Evolutionary conservation across 2,888 invertebrate species (phyloP), one percentile per base, ranked within the genome.

Genomic region (Polyommatus icarus): DNA sequence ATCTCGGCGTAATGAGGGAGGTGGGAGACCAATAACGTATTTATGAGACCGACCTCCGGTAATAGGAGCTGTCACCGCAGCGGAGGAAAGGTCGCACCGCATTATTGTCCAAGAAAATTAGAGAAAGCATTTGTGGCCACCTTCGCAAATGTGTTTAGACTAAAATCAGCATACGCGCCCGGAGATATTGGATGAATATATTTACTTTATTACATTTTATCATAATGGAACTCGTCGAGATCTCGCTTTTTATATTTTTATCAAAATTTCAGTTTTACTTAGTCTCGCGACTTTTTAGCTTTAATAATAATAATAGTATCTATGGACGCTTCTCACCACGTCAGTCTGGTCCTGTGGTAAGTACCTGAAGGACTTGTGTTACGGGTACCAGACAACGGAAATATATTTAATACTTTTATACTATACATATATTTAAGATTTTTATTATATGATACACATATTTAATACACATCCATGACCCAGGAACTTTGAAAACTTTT

Each of bases 11-110:
- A 93, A 92, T 92, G 91, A 91, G 92, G 86, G 87, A 86, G 88
- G 86, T 85, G 87, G 85, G 85, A 85, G 84, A 88, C 90, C 92
- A 92, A 91, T 92, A 91, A 92, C 91, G 89, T 92, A 92, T 92
- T 92, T 92, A 92, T 92, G 91, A 91, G 91, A 90, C 86, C 89
- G 85, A 88, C 90, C 88, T 86, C 82, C 84, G 82, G 86, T 92
- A 92, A 92, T 92, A 90, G 90, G 87, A 86, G 86, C 87, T 88
- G 91, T 89, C 90, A 90, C 85, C 87, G 83, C 84, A 78, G 81
- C 83, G 81, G 82, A 85, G 85, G 85, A 85, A 85, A 84, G 86
- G 85, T 87, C 88, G 84, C 84, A 84, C 83, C 84, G 85, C 85
- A 87, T 87, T 88, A 87, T 82, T 84, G 84, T 84, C 83, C 83